phyloP scores from a whole-genome alignment of 1,140 invertebrate genomes.

The Lordiphosa stackelbergi region DNA sequence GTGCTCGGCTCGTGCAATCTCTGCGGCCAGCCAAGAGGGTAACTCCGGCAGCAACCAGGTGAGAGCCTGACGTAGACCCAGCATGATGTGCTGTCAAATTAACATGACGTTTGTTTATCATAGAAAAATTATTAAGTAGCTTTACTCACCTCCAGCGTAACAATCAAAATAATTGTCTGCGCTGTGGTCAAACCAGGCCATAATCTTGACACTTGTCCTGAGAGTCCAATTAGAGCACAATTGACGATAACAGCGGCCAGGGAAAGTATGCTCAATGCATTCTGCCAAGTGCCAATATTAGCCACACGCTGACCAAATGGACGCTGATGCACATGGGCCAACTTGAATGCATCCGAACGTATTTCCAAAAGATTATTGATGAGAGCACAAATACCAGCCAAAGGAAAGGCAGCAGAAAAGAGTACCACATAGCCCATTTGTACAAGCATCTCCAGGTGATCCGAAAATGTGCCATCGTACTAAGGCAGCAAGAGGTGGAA shows the following conservation, averaged over 20 bases:
- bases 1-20: slow-evolving; percentile 92
- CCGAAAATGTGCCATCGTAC: slow-evolving; percentile 95
- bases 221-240: slow-evolving; percentile 94
- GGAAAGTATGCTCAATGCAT: slow-evolving; percentile 95
- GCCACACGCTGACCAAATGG: slow-evolving; percentile 94
- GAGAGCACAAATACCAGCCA: slow-evolving; percentile 94
- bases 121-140: slow-evolving; percentile 8
- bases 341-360: slow-evolving; percentile 96
- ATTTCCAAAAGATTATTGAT: slow-evolving; percentile 97
- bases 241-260: slow-evolving; percentile 95
- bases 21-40: slow-evolving; percentile 92
- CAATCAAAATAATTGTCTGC: slow-evolving; percentile 91
- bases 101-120: slow-evolving; percentile 4
- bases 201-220: slow-evolving; percentile 92
- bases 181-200: slow-evolving; percentile 91
- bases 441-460: slow-evolving; percentile 98
- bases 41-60: slow-evolving; percentile 93
- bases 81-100: slow-evolving; percentile 87
- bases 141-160: slow-evolving; percentile 85
- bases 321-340: slow-evolving; percentile 95
- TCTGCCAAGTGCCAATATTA: slow-evolving; percentile 98
- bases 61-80: slow-evolving; percentile 84
- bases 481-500: slow-evolving; percentile 72
- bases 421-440: slow-evolving; percentile 97
- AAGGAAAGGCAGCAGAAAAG: slow-evolving; percentile 96